phyloP scores from a whole-genome alignment of 2,797 vertebrate species.

The Eulemur mongoz region DNA sequence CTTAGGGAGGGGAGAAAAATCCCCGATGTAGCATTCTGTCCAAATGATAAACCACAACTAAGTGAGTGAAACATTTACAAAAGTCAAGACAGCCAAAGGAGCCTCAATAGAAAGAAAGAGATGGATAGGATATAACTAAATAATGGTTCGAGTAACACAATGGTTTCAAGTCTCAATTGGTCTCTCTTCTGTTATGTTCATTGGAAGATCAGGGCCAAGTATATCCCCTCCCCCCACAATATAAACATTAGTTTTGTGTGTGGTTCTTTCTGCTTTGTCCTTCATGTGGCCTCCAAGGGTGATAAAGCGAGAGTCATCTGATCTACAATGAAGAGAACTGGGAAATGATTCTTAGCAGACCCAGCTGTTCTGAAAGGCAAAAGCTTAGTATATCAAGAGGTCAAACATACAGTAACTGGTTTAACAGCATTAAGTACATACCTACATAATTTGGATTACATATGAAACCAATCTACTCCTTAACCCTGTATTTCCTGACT shows the following conservation, averaged over 20 bases:
- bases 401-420: conserved; percentile 69
- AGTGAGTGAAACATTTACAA: conserved; percentile 40
- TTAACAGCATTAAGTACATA: conserved; percentile 35
- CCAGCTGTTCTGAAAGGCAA: conserved; percentile 92
- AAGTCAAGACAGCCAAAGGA: not conserved
- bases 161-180: conserved; percentile 34
- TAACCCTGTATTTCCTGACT: not conserved
- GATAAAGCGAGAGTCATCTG: conserved; percentile 96
- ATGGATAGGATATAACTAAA: conserved; percentile 18
- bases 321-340: conserved; percentile 93
- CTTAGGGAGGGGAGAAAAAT: conserved; percentile 61
- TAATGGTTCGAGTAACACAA: not conserved
- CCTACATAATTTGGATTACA: conserved; percentile 20
- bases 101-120: not conserved
- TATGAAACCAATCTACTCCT: not conserved
- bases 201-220: not conserved
- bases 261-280: conserved; percentile 90
- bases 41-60: conserved; percentile 59
- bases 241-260: conserved; percentile 94
- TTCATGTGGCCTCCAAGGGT: conserved; percentile 94
- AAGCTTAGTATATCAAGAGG: conserved; percentile 65
- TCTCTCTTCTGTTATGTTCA: not conserved
- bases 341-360: conserved; percentile 91
- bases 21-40: conserved; percentile 44
- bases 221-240: conserved; percentile 70